These are phyloP conservation scores for Xestia rhomboidea DNA, from an alignment of 2,888 invertebrate genomes.

Conservation along the genomic window DNA sequence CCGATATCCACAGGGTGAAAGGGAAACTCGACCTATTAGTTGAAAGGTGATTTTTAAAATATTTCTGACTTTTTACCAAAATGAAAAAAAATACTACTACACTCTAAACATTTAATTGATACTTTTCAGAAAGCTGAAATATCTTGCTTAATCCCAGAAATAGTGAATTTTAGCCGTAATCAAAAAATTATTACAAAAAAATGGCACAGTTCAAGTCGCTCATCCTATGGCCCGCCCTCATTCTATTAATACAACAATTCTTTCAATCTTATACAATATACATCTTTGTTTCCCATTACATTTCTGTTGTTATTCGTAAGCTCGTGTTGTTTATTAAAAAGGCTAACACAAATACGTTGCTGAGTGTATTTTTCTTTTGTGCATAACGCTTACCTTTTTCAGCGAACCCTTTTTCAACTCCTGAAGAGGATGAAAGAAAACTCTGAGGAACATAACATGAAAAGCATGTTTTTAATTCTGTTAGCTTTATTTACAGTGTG, in stretches of 20 bases:
- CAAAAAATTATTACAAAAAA: neutral
- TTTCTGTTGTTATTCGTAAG: conserved; percentile 42
- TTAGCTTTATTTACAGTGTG: conserved; percentile 10
- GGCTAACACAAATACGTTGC: conserved; percentile 45
- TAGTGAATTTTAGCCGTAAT: neutral
- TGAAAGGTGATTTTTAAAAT: too few species aligned
- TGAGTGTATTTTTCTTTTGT: conserved; percentile 45
- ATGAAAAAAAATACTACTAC: too few species aligned
- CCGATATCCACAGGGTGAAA: neutral
- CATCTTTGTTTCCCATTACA: conserved; percentile 62
- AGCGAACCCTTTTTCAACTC: conserved; percentile 41
- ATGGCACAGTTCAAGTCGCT: conserved; percentile 19
- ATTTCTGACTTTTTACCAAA: too few species aligned
- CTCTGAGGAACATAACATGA: conserved; percentile 38
- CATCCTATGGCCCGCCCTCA: conserved; percentile 66
- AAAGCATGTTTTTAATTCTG: conserved; percentile 30
- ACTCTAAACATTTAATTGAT: too few species aligned
- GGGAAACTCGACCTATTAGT: too few species aligned
- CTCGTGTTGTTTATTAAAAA: conserved; percentile 54
- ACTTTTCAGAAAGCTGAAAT: too few species aligned
- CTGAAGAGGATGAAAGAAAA: conserved; percentile 43
- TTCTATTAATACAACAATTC: conserved; percentile 83
- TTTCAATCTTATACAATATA: conserved; percentile 75
- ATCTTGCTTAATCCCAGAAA: too few species aligned
- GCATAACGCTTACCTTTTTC: conserved; percentile 34